A percentile compares a stretch with the other conserved stretches of the same genome.
Conservation (phyloP, 1,140 invertebrate genomes). For the Drosophila ambigua region DNA sequence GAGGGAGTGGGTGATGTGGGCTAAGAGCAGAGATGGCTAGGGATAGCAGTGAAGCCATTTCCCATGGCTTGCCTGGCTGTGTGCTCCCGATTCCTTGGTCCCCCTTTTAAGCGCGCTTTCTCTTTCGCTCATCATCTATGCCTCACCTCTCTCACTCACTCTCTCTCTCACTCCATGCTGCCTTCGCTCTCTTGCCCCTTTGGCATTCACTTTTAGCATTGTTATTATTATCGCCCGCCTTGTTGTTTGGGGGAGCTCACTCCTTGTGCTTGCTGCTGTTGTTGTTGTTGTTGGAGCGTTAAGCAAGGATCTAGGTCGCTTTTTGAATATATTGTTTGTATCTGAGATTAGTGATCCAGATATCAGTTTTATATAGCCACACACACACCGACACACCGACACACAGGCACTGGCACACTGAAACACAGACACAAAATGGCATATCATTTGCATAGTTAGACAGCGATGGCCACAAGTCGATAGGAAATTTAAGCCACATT, state of each 20-base stretch:
- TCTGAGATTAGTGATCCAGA: conserved; percentile 72
- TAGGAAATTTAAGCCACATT: conserved; percentile 41
- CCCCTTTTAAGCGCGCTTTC: not conserved
- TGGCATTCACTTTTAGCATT: conserved; percentile 68
- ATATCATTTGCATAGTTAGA: conserved; percentile 54
- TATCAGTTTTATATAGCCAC: conserved; percentile 75
- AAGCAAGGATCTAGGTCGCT: conserved; percentile 76
- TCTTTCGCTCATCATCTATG: conserved; percentile 8
- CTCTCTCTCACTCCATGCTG: too few relatives aligned
- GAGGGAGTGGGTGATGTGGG: too few relatives aligned
- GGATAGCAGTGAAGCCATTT: too few relatives aligned
- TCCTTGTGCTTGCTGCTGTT: not conserved
- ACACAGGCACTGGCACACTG: conserved; percentile 43
- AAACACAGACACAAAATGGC: not conserved
- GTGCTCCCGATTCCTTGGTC: too few relatives aligned
- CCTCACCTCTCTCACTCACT: too few relatives aligned
- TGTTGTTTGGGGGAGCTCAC: conserved; percentile 14
- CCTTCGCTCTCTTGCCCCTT: conserved; percentile 17
- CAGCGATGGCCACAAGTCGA: conserved; percentile 30
- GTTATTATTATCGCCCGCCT: conserved; percentile 72
- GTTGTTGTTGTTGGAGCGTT: conserved; percentile 47
- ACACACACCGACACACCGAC: conserved; percentile 52
- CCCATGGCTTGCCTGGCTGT: too few relatives aligned
- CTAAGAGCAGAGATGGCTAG: too few relatives aligned
- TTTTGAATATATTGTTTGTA: conserved; percentile 82